Evolutionary conservation across 2,888 invertebrate genomes (phyloP), one percentile per base, ranked within the genome.

Genomic region (Cenopis cana): DNA sequence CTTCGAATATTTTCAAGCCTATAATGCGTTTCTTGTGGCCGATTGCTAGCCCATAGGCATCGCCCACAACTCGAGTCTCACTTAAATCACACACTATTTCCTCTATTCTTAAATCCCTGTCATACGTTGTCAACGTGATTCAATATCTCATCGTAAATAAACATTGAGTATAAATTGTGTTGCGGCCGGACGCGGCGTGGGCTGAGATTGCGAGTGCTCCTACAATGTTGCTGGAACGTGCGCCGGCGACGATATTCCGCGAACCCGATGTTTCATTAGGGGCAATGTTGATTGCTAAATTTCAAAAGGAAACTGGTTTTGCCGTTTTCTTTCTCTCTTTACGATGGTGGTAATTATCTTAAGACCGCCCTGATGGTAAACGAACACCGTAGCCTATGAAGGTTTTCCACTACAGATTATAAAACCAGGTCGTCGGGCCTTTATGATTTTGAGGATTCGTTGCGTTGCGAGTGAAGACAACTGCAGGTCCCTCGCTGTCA

Each of bases 101-200:
- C 10, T 59, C 20, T 59, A 59, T 46, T 46, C 46, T 29, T 60
- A 46, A 60, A 60, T 17, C 2, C 41, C 60, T 60, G 60, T 60
- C 46, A 60, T 52, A 18, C 29, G 33, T 61, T 62, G 61, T 46
- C 41, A 46, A 24, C 24, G 20, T 36, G 36, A 62, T 62, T 33
- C 18, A 36, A 62, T 62, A 62, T 62, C 50, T 52, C 50, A 36
- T 50, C 20, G 20, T 38, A 17, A 29, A 24, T 46, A 46, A 29
- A 55, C 29, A 29, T 24, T 52, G 64, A n/a, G 52, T n/a, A 64
- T 64, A 54, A 64, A 54, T 64, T 20, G 38, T 20, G 20, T 46
- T 20, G n/a, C 46, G 38, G 33, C 38, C 64, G 52, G 52, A 64
- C 64, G 64, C 38, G 9, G 64, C 64, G 64, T 64, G 64, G 64